A percentile compares a stretch with the other conserved stretches of the same genome.
Evolutionary conservation across 1,140 invertebrate species (phyloP).

Genomic region (Drosophila athabasca): DNA sequence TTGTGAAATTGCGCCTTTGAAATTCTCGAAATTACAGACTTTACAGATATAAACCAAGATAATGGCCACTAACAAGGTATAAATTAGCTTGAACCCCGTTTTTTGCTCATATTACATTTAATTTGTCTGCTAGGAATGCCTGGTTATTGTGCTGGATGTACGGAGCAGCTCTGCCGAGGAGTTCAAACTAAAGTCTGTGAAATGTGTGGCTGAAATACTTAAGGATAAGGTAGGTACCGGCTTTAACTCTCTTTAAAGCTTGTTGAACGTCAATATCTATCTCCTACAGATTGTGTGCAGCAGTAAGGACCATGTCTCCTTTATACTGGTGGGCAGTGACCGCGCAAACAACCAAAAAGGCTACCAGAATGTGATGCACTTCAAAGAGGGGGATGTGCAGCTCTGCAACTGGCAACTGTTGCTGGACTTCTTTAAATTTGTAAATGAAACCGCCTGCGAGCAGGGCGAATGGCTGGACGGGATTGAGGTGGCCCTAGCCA

Average conservation of each 20-base stretch:
- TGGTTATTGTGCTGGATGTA: slow-evolving; percentile 67
- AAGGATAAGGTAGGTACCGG: slow-evolving; percentile 61
- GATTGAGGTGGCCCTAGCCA: slow-evolving; percentile 43
- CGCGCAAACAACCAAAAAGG: not conserved
- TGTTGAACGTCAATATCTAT: not conserved
- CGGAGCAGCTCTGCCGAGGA: slow-evolving; percentile 57
- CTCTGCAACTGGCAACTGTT: slow-evolving; percentile 68
- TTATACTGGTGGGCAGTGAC: slow-evolving; percentile 70
- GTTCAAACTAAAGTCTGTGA: slow-evolving; percentile 65
- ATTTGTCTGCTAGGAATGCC: slow-evolving; percentile 38
- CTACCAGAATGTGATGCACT: slow-evolving; percentile 46
- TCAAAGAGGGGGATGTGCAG: not conserved
- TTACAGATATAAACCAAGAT: not conserved
- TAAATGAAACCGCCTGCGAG: slow-evolving; percentile 50
- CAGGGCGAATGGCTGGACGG: slow-evolving; percentile 73
- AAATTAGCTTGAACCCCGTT: too few species aligned
- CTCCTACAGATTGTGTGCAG: slow-evolving; percentile 59
- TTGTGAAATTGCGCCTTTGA: slow-evolving; percentile 67
- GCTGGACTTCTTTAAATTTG: slow-evolving; percentile 54
- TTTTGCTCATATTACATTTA: not conserved
- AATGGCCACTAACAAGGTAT: slow-evolving; percentile 67
- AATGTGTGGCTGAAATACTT: slow-evolving; percentile 60
- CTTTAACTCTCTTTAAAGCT: too few species aligned
- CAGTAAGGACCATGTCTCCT: slow-evolving; percentile 71
- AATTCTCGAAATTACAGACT: not conserved